Evolutionary conservation across 64 coral and sea anemone genomes (phyloP), one percentile per base, ranked within the genome.

Genomic region (Montipora foliosa): DNA sequence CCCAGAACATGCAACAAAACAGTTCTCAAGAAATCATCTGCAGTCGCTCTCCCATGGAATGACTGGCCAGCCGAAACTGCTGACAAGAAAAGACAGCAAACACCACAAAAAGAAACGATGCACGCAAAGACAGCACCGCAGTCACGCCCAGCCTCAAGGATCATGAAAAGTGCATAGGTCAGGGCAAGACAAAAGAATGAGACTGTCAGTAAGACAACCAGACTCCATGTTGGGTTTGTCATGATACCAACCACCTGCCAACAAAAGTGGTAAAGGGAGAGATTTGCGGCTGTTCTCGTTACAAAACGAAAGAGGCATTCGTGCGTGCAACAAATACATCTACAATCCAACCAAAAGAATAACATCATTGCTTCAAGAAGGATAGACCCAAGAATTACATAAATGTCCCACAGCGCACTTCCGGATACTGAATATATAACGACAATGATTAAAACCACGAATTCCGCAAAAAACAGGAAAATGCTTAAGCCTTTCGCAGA

Each of bases 171-270:
- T 15, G 62, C 16, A 67, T 4, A 67, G 4, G 62, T 55, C 52
- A 80, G 78, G 78, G n/a, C 19, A 55, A 25, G 78, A 55, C n/a
- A 80, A 80, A 80, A 50, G 17, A 19, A 57, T 19, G 20, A 13
- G 2, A 55, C 5, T 55, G 52, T 4, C 17, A 80, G 17, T n/a
- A 80, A 55, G n/a, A 57, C 78, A 55, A 48, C 16, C 6, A 37
- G 49, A 8, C 78, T 51, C 78, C 78, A 80, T n/a, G 16, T 55
- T 55, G 78, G 78, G 51, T 80, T 80, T 16, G 49, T 49, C 78
- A 80, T 80, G 1, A 80, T 80, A 80, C 78, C 78, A 55, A 80
- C 17, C 49, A 80, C 8, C 16, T 59, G 16, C 78, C 78, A 80
- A 55, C 78, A 80, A 55, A 80, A 80, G 57, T 80, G 78, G n/a